A percentile compares a stretch with the other conserved stretches of the same genome.
Evolutionary conservation across 53 echinoderm and acorn worm genomes (phyloP).

Genomic region (Patiria pectinifera): DNA sequence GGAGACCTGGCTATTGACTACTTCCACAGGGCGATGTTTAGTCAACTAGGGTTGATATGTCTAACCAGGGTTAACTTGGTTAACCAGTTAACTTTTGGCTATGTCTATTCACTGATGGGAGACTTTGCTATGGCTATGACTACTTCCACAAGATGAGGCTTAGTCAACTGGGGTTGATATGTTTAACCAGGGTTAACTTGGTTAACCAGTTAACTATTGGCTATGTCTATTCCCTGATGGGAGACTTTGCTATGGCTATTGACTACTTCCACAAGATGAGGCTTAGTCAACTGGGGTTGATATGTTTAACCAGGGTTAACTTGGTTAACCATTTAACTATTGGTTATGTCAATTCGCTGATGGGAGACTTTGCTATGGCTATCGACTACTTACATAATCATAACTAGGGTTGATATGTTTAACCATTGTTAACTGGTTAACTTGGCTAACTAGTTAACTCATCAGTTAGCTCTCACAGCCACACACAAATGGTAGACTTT

Average conservation of each 20-base stretch:
- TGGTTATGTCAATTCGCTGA: constrained; percentile 85
- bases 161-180: neutral
- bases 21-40: constrained; percentile 87
- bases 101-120: constrained; percentile 58
- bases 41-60: neutral
- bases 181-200: neutral
- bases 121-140: constrained; percentile 88
- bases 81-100: neutral
- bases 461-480: neutral
- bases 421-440: neutral
- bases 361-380: constrained; percentile 84
- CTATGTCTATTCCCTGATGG: constrained; percentile 80
- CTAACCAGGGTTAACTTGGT: neutral
- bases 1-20: constrained; percentile 87
- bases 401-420: neutral
- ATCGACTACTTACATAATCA: constrained; percentile 95
- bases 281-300: neutral
- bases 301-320: neutral
- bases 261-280: constrained; percentile 98
- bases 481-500: constrained; percentile 77
- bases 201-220: constrained; percentile 20
- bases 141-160: constrained; percentile 93
- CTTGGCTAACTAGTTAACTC: neutral
- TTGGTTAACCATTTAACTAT: neutral
- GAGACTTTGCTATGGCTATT: constrained; percentile 83